Evolutionary conservation across 2,797 vertebrate species (phyloP).

Genomic region (Dallia pectoralis): DNA sequence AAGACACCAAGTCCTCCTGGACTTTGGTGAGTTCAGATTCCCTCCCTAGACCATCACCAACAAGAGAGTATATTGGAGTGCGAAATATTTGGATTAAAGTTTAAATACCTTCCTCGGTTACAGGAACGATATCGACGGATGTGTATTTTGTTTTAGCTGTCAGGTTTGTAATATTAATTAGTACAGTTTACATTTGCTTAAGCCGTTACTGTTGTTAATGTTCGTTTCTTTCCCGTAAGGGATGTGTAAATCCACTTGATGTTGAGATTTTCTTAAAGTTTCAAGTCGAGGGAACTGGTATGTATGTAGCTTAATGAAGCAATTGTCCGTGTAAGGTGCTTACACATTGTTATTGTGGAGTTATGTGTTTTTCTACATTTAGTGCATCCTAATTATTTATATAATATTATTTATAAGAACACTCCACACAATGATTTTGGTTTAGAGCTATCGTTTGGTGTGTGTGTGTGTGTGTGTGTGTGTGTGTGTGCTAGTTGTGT

Average conservation of each 20-base stretch:
- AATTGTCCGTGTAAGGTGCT: constrained; percentile 18
- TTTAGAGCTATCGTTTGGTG: too few species aligned
- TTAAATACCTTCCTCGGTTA: neutral
- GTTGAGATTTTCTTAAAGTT: constrained; percentile 21
- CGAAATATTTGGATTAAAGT: neutral
- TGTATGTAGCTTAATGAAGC: constrained; percentile 35
- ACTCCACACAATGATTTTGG: too few species aligned
- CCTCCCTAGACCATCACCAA: neutral
- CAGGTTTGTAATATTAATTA: neutral
- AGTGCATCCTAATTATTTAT: neutral
- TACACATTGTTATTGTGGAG: neutral
- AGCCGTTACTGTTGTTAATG: neutral
- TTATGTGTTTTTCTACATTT: neutral
- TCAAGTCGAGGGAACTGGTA: constrained; percentile 49
- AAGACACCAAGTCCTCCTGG: constrained; percentile 51
- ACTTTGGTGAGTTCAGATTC: constrained; percentile 60
- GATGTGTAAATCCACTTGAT: neutral
- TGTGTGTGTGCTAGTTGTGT: neutral
- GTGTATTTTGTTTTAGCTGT: too few species aligned
- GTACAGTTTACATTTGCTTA: neutral
- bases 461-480: too few species aligned
- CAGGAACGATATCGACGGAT: too few species aligned
- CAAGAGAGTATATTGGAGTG: neutral
- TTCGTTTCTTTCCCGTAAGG: neutral
- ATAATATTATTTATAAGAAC: neutral